Conservation (phyloP, 2,113 vertebrate genomes). For the Sisor rabdophorus region DNA sequence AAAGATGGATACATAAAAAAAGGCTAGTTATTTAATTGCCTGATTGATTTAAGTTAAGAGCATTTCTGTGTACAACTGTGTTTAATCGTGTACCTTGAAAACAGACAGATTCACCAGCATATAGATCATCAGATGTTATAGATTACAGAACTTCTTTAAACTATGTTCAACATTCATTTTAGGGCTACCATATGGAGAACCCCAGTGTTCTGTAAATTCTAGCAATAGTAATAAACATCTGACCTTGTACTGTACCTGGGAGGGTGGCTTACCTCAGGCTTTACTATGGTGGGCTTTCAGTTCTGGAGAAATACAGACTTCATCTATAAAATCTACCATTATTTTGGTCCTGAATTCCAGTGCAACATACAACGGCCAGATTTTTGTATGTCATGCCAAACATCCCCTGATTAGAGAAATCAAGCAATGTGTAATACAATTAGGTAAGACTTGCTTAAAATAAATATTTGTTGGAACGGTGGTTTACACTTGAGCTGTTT, state of each 20-base stretch:
- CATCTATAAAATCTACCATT: constrained; percentile 59
- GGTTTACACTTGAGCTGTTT: background rate
- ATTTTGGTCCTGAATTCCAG: constrained; percentile 69
- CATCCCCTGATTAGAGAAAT: constrained; percentile 69
- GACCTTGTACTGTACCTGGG: constrained; percentile 81
- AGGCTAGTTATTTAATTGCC: background rate
- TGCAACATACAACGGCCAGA: constrained; percentile 60
- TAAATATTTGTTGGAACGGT: background rate
- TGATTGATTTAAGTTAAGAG: background rate
- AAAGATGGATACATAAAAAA: background rate
- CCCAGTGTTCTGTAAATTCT: constrained; percentile 70
- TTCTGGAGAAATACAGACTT: constrained; percentile 54
- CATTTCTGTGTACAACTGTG: background rate
- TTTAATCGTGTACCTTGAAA: background rate
- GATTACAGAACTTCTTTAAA: background rate
- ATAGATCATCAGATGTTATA: background rate
- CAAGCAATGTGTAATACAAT: constrained; percentile 68
- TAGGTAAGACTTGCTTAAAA: constrained; percentile 66
- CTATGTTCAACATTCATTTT: background rate
- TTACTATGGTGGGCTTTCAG: constrained; percentile 74
- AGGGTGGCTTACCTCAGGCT: constrained; percentile 72
- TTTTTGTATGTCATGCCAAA: constrained; percentile 71
- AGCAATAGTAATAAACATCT: constrained; percentile 70
- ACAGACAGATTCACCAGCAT: background rate
- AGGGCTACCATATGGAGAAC: constrained; percentile 74